Base-by-base conservation (phyloP, 2,888 invertebrate genomes). In the Drosophila pegasa region DNA sequence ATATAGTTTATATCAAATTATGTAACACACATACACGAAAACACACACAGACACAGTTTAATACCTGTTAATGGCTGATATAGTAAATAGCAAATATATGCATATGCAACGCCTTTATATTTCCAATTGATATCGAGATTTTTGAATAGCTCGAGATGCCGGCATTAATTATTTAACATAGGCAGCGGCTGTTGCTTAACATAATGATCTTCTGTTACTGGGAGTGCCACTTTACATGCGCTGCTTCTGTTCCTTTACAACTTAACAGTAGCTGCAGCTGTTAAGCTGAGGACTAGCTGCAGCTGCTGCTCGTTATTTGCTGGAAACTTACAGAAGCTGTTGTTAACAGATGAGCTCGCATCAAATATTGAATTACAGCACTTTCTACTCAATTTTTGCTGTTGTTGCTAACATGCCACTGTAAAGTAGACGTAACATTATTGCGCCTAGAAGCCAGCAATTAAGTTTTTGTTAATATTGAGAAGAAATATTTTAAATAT, bases 31-130 rank as follows among this genome's bases (percentile, higher is more conserved):
- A 33, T 48, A 4, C 27, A 70, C 52, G 40, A 38, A 48, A 8
- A 43, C 12, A 43, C n/a, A 25, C 25, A 25, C 3, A 25, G 3
- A 25, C 25, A 27, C n/a, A 45, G 43, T 27, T 27, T 51, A 58
- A 64, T 60, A 64, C 37, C 62, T 83, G 80, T 86, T 80, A 76
- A 64, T 54, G 43, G 71, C 63, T 59, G 56, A 80, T 52, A 52
- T 62, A 29, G n/a, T 9, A 29, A 29, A 29, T 68, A 66, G 33
- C 67, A 63, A 73, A 71, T 60, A 63, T 64, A 45, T 51, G 51
- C 43, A 60, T 58, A 47, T 60, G 56, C 67, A 47, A 60, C 45
- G 61, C 40, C 55, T 58, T 66, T 71, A 33, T 8, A 20, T 70
- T 71, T 27, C 7, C 71, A 73, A 69, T 56, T 51, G 27, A 61